Evolutionary conservation across 2,113 vertebrate species (phyloP), one percentile per base, ranked within the genome.

Genomic region (Poicephalus gulielmi): DNA sequence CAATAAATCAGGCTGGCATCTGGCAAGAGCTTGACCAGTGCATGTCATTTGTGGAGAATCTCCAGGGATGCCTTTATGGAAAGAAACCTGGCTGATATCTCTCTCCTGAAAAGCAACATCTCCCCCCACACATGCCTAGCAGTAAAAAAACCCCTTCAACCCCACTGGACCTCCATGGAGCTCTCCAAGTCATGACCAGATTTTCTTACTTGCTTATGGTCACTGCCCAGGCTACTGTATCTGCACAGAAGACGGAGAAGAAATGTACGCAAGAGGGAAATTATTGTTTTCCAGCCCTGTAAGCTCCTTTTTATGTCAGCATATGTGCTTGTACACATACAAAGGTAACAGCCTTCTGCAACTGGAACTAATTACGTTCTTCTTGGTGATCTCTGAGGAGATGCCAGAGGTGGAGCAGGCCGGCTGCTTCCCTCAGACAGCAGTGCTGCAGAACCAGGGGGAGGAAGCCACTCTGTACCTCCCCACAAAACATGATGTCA

Each of bases 291-390:
- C 30, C 62, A 75, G 39, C 55, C 83, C 68, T 91, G 17, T 67
- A 86, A 80, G 20, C 62, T 83, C 17, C 46, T 92, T 95, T 86
- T 49, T n/a, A 77, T 7, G 3, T 66, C 78, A 91, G 49, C 63
- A 41, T 80, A 80, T 0, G 0, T 19, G 20, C 6, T 73, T 17
- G 10, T 0, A 7, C 24, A 57, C 28, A 49, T 53, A 57, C 31
- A 69, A 73, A 90, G 52, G 57, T 23, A 80, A 70, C 5, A 22
- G n/a, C 15, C 30, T 77, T 80, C 63, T 67, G 53, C n/a, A 79
- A 30, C 5, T 88, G 63, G 59, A 91, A 47, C 66, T 50, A 82
- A 83, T 33, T 80, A 31, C 9, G 2, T 27, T 89, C n/a, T 62
- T 85, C 39, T 62, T 8, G 1, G 14, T 2, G 2, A 13, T 89